Percentiles rank a stretch among this genome's conserved stretches.
Evolutionary conservation across 1,140 invertebrate species (phyloP).

Genomic region (Trichogramma pretiosum): DNA sequence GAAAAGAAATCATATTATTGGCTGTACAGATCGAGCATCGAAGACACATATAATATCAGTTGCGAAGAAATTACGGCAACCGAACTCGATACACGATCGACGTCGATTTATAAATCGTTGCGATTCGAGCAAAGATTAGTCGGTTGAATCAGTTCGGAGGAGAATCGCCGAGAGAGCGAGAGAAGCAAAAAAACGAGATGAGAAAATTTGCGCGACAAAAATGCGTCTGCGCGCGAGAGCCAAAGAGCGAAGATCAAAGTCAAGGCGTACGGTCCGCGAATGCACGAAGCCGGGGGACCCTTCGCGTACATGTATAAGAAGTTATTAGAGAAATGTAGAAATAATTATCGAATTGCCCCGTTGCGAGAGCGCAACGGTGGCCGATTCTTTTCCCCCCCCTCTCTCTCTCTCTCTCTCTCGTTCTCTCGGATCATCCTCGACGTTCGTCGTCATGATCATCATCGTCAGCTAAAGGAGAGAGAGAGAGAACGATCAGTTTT

Average conservation of each 20-base stretch:
- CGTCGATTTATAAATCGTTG: too few species aligned
- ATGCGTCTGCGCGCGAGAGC: neutral
- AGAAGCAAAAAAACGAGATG: neutral
- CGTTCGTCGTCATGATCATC: too few species aligned
- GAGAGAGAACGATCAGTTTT: slow-evolving; percentile 5
- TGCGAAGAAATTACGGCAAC: too few species aligned
- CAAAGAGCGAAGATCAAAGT: slow-evolving; percentile 4
- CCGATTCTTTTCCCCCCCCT: slow-evolving; percentile 8
- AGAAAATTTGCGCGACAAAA: slow-evolving; percentile 6
- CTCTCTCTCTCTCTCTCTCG: too few species aligned
- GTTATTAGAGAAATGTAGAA: slow-evolving; percentile 39
- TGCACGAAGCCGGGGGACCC: neutral
- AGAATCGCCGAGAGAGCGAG: neutral
- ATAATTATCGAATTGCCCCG: slow-evolving; percentile 41
- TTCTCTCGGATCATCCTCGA: too few species aligned
- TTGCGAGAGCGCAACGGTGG: slow-evolving; percentile 22
- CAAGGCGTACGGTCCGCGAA: too few species aligned
- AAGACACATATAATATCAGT: too few species aligned
- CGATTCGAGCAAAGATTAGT: too few species aligned
- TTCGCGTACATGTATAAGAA: slow-evolving; percentile 24
- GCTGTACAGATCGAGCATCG: too few species aligned
- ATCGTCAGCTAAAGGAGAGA: neutral
- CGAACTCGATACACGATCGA: too few species aligned
- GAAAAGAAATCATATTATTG: too few species aligned
- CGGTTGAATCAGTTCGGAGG: too few species aligned